Percentiles rank a stretch among this genome's conserved stretches.
Conservation (phyloP, 2,113 vertebrate genomes). For the Talpa occidentalis region DNA sequence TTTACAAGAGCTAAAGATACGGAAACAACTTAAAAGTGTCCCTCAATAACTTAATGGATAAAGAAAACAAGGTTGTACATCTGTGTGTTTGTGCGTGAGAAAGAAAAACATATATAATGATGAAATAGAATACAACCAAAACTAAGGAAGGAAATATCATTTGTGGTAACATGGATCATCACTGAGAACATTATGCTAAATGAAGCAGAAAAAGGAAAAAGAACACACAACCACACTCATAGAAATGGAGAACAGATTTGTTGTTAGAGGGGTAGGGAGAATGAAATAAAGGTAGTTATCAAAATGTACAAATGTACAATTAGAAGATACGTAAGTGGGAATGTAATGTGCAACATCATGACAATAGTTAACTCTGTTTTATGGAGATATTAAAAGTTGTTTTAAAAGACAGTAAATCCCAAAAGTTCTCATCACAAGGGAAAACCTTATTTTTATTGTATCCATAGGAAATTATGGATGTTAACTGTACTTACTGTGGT, state of each 20-base stretch:
- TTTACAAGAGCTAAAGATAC: not conserved
- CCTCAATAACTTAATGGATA: not conserved
- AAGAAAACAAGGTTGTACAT: not conserved
- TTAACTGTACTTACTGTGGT: not conserved
- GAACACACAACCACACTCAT: not conserved
- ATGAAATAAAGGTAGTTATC: not conserved
- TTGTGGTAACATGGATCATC: not conserved
- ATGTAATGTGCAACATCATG: not conserved
- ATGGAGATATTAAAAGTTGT: not conserved
- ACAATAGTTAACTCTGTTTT: not conserved
- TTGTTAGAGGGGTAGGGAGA: not conserved
- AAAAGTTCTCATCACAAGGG: not conserved
- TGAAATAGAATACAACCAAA: not conserved
- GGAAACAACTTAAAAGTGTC: not conserved
- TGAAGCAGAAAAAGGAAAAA: not conserved
- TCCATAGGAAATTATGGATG: not conserved
- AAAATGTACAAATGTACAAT: not conserved
- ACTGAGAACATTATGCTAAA: not conserved
- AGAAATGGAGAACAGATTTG: not conserved
- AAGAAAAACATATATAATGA: too few relatives aligned
- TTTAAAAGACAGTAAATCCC: not conserved
- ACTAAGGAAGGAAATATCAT: not conserved
- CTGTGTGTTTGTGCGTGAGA: too few relatives aligned
- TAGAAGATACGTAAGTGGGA: not conserved
- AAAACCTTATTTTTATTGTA: not conserved